Evolutionary conservation across 2,888 invertebrate genomes (phyloP), one percentile per base, ranked within the genome.

Genomic region (Cartodere bifasciata): DNA sequence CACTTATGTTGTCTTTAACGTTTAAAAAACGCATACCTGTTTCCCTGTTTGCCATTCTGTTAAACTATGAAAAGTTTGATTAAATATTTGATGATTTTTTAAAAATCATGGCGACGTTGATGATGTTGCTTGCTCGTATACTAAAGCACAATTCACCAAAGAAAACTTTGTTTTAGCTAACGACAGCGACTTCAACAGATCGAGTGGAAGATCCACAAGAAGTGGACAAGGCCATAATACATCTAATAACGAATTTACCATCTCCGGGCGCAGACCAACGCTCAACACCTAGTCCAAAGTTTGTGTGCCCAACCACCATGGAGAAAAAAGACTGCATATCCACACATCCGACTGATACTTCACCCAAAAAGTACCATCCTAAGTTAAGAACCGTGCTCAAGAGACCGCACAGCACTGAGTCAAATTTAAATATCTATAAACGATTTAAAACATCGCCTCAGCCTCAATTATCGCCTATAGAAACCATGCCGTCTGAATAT

Each of bases 191-290:
- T n/a, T 37, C 45, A 4, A 46, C 46, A 23, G 55, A 66, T 22
- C 68, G 68, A 2, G 72, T 79, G 1, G 81, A 82, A 49, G 76
- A 83, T 60, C 79, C 81, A 0, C 64, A 67, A 35, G 67, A 74
- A 34, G 51, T 85, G 29, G 78, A 83, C 49, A 68, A 70, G 30
- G 82, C 80, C 29, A 75, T 86, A 17, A 70, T 75, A 48, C 74
- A 79, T 48, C 60, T 86, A 23, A 67, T 77, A 38, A 67, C 64
- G 32, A 67, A 70, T 38, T 56, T 67, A 22, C 60, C 63, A 2
- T 62, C 64, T 10, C 53, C 60, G 2, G 49, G 53, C 10, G 47
- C 55, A 9, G 49, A 52, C 29, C 41, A 43, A 31, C 37, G 45
- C 39, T 45, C 48, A 39, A 41, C 34, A 16, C 40, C 46, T 30